Base-by-base conservation (phyloP, 2,888 invertebrate genomes). In the Rhynchonema sp. region DNA sequence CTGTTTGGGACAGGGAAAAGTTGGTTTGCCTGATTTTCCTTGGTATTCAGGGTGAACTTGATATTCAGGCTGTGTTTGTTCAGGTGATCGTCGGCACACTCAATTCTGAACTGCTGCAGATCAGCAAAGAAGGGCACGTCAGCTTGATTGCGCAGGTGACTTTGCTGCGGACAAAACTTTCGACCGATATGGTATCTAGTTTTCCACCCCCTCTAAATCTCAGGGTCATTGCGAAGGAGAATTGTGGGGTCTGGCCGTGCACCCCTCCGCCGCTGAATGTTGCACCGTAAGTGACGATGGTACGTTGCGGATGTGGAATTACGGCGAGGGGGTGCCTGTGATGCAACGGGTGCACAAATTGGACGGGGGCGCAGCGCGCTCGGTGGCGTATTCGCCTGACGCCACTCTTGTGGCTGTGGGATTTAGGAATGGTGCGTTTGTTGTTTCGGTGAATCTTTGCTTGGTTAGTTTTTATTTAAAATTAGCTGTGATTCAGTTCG, bases 211-310 rank as follows among this genome's bases (percentile, higher is more conserved):
- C 38, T 38, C 38, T 38, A 17, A 38, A 38, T 17, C 38, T 2
- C 64, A 76, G 76, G 75, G 76, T 25, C 77, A 77, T 64, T 66
- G 66, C 60, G 72, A 74, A 61, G 75, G 75, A 20, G 75, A 76
- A 64, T 58, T 77, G 1, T 76, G 76, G 76, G 76, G 76, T 30
- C 64, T 77, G 56, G 70, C 69, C 28, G 66, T 69, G 2, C 76
- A 76, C 62, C 76, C 76, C 1, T 61, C 60, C 23, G 68, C 72
- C 62, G 63, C 67, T 20, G 65, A 69, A 59, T 72, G 69, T 65
- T 75, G 71, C 52, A 76, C 76, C 20, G 73, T 72, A 49, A 74
- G 75, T 59, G 75, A 76, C 64, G 77, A 77, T 64, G 71, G 69
- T 61, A 73, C 72, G 2, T 65, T 77, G 23, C 64, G 76, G 20